These are phyloP conservation scores for Acanthococcus lagerstroemiae DNA, from an alignment of 2,888 invertebrate species.

Conservation along the genomic window DNA sequence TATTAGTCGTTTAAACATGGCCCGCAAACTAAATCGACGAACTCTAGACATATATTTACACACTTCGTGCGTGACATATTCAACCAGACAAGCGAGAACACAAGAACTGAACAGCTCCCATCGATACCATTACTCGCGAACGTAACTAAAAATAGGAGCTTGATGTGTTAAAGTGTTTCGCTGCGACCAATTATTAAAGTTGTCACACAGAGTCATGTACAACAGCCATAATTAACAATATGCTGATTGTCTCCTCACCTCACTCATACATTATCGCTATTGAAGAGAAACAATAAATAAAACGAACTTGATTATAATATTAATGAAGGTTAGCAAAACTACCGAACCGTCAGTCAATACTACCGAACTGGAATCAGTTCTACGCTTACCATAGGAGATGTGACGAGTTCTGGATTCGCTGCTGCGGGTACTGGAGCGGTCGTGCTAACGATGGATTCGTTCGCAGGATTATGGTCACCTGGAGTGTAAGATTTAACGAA, in stretches of 20 bases:
- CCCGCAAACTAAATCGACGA: conserved; percentile 15
- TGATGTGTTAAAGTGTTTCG: neutral
- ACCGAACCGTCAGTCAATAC: neutral
- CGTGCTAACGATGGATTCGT: neutral
- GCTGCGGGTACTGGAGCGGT: neutral
- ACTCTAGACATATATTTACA: conserved; percentile 22
- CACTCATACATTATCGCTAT: conserved; percentile 14
- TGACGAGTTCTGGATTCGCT: neutral
- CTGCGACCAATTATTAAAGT: conserved; percentile 1
- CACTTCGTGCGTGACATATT: conserved; percentile 27
- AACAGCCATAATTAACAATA: conserved; percentile 17
- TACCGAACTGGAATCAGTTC: neutral
- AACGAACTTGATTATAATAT: neutral
- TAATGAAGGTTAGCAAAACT: neutral
- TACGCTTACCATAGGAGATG: neutral
- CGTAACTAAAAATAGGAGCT: neutral
- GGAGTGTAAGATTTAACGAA: neutral
- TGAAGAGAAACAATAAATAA: conserved; percentile 3
- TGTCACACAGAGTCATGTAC: conserved; percentile 27
- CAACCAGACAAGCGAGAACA: neutral
- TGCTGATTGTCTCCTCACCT: conserved; percentile 28
- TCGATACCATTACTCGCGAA: too few species aligned
- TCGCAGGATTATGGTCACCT: neutral
- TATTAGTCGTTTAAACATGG: conserved; percentile 12
- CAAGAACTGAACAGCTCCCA: neutral